Evolutionary conservation across 1,140 invertebrate genomes (phyloP), one percentile per base, ranked within the genome.

Genomic region (Drosophila cardini): DNA sequence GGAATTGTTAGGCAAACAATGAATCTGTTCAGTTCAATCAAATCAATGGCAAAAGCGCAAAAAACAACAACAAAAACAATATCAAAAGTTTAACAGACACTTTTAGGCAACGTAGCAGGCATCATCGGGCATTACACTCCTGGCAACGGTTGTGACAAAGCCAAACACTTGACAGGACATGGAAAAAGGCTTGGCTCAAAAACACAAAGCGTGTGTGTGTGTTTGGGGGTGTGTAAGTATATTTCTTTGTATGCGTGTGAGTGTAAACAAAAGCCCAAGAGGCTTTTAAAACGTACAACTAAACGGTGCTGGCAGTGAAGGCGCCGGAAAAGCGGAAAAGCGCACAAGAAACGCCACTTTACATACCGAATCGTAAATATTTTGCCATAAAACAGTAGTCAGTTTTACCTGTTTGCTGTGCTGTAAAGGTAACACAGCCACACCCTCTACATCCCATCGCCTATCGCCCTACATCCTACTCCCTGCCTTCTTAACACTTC

Each of bases 351-450:
- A 89, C 72, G 84, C 77, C 84, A 89, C 80, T 89, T 89, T 84
- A 89, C 77, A 78, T 89, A 76, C 80, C 85, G 71, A 89, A 89
- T 89, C 85, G 84, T 89, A 89, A 89, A 89, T 89, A 89, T 89
- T 90, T 90, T 83, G 74, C 77, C 77, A 78, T 89, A 86, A 85
- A 83, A 89, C 76, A 83, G 68, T 61, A 62, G 69, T 52, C 40
- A 64, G 21, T 70, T 53, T 80, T 73, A 55, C 61, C 60, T 69
- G 64, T 61, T 55, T 56, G 53, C 46, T 26, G 21, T 26, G 21
- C 53, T 46, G 60, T 45, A 42, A 42, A 50, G 38, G 70, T 38
- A 57, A 52, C 50, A 58, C 36, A 43, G 36, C 21, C 62, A 52
- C 16, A 45, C 52, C 13, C 42, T 7, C 61, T 34, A 9, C 16